phyloP scores from a whole-genome alignment of 2,797 vertebrate genomes.

The Xyrichtys novacula region DNA sequence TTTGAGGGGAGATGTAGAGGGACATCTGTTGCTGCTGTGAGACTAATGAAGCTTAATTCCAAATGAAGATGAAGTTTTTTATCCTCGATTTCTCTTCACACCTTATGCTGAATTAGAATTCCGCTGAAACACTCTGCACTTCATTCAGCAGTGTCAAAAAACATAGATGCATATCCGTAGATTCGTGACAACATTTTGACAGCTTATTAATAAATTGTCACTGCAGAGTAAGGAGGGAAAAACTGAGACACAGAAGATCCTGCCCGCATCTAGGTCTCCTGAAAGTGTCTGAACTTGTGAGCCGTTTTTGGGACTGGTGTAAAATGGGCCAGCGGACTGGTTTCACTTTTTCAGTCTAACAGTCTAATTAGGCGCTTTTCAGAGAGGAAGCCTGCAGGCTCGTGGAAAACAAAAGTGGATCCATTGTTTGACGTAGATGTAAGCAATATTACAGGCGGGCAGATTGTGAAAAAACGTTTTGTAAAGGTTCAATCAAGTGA shows the following conservation, averaged over 20 bases:
- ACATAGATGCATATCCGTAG: slow-evolving; percentile 13
- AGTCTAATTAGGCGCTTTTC: slow-evolving; percentile 42
- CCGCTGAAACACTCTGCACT: not conserved
- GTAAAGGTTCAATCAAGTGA: slow-evolving; percentile 60
- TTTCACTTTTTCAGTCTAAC: slow-evolving; percentile 26
- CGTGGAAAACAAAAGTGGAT: slow-evolving; percentile 29
- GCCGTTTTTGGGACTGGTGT: slow-evolving; percentile 7
- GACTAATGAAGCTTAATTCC: slow-evolving; percentile 8
- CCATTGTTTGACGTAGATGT: slow-evolving; percentile 21
- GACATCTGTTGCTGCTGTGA: slow-evolving; percentile 20
- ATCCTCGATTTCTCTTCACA: not conserved
- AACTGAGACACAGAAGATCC: slow-evolving; percentile 15
- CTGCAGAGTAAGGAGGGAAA: slow-evolving; percentile 22
- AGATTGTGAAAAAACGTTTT: slow-evolving; percentile 48
- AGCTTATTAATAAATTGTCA: slow-evolving; percentile 58
- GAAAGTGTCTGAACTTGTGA: slow-evolving; percentile 1
- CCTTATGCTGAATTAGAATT: slow-evolving; percentile 33
- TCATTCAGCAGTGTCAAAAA: slow-evolving; percentile 23
- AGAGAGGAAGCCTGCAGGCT: slow-evolving; percentile 6
- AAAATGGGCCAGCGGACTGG: not conserved
- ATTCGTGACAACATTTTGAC: slow-evolving; percentile 30
- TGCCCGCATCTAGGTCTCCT: not conserved
- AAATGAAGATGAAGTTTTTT: slow-evolving; percentile 27
- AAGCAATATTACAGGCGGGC: slow-evolving; percentile 16
- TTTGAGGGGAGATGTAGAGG: slow-evolving; percentile 5